Conservation (phyloP, 2,888 invertebrate species). For the Synanthedon andrenaeformis region DNA sequence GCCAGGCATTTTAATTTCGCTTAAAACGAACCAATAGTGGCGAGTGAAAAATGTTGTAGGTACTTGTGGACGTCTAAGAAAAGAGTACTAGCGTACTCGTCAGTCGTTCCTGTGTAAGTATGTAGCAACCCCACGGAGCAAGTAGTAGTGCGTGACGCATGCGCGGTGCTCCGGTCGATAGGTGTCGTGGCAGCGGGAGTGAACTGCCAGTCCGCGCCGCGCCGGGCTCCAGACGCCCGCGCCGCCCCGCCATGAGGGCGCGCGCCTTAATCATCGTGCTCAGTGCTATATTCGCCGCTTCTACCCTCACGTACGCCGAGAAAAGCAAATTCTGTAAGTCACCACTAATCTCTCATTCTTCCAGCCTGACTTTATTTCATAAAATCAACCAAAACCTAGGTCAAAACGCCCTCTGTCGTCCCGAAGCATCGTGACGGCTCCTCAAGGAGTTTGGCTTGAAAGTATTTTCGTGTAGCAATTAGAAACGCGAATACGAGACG, state of each 20-base stretch:
- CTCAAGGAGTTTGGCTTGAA: neutral
- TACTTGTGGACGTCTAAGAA: too few relatives aligned
- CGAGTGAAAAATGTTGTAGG: too few relatives aligned
- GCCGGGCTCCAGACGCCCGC: conserved; percentile 32
- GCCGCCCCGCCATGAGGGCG: conserved; percentile 41
- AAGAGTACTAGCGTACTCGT: too few relatives aligned
- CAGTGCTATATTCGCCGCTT: conserved; percentile 38
- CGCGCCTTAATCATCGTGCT: conserved; percentile 44
- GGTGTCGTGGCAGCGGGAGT: conserved; percentile 12
- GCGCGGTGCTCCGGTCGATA: conserved; percentile 17
- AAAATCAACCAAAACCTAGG: too few relatives aligned
- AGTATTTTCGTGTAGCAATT: neutral
- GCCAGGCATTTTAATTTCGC: too few relatives aligned
- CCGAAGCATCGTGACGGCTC: too few relatives aligned
- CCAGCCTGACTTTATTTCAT: neutral
- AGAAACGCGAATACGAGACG: neutral
- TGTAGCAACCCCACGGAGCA: neutral
- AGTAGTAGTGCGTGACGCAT: conserved; percentile 27
- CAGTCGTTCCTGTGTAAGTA: too few relatives aligned
- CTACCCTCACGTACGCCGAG: conserved; percentile 47
- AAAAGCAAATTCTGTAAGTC: conserved; percentile 70
- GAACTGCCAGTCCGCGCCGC: conserved; percentile 19
- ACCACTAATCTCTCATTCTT: conserved; percentile 1
- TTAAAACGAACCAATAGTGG: too few relatives aligned
- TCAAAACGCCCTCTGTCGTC: too few relatives aligned